These are phyloP conservation scores for Neomorphus geoffroyi DNA, from an alignment of 2,797 vertebrate species.

Conservation along the genomic window DNA sequence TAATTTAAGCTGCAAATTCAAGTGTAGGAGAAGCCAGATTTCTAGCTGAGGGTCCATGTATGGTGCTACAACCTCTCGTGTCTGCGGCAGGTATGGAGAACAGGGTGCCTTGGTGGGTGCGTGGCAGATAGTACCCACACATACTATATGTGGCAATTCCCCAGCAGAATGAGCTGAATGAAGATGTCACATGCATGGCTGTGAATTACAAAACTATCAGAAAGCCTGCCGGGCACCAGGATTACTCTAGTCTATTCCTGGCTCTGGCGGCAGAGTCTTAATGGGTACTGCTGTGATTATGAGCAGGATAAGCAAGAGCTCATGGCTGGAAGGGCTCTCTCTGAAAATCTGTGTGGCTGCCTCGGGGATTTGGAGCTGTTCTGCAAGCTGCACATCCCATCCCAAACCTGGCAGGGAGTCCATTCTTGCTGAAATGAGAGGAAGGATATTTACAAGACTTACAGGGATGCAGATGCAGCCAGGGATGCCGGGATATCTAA, in stretches of 20 bases:
- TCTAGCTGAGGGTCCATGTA: not conserved
- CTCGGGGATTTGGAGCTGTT: not conserved
- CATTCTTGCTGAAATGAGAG: not conserved
- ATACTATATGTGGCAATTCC: not conserved
- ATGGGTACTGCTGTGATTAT: not conserved
- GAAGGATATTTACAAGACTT: not conserved
- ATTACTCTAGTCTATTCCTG: slow-evolving; percentile 27
- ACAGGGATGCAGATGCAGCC: not conserved
- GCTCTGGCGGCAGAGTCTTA: not conserved
- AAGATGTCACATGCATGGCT: not conserved
- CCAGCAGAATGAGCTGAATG: not conserved
- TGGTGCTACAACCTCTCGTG: accelerated
- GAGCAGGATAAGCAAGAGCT: not conserved
- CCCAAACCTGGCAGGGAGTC: not conserved
- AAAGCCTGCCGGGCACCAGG: not conserved
- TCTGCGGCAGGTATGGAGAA: accelerated
- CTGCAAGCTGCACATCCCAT: not conserved
- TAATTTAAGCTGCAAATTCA: not conserved
- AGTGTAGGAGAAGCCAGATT: not conserved
- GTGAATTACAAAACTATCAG: not conserved
- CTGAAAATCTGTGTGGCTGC: not conserved
- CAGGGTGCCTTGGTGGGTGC: not conserved
- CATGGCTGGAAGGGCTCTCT: not conserved
- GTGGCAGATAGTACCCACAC: accelerated
- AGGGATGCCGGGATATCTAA: not conserved